phyloP scores from a whole-genome alignment of 2,888 invertebrate species.

The Theretra japonica region DNA sequence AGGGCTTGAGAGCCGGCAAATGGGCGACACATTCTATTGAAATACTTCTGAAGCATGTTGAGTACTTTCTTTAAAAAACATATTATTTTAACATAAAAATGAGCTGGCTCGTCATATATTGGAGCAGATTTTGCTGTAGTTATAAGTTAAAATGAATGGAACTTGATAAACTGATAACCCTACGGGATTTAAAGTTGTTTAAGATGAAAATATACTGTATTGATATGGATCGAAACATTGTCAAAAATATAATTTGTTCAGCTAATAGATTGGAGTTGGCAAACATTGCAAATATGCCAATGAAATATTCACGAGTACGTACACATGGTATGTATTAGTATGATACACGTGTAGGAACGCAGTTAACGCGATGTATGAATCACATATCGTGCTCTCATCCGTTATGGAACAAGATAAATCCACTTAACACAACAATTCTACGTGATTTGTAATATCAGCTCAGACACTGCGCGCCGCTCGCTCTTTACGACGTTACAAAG shows the following conservation, averaged over 20 bases:
- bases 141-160: background rate
- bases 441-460: slow-evolving; percentile 2
- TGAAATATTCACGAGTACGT: slow-evolving; percentile 1
- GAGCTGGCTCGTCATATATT: too few relatives aligned
- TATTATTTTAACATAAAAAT: too few relatives aligned
- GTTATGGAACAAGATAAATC: slow-evolving; percentile 14
- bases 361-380: background rate
- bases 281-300: slow-evolving; percentile 2
- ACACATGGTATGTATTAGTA: too few relatives aligned
- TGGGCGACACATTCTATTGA: background rate
- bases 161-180: background rate
- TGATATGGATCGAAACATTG: background rate
- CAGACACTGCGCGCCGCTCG: background rate
- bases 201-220: background rate
- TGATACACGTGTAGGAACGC: background rate
- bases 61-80: too few relatives aligned
- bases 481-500: slow-evolving; percentile 14
- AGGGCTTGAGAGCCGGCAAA: background rate
- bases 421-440: slow-evolving; percentile 4
- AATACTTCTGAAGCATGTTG: background rate
- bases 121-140: too few relatives aligned
- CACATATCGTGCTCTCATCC: background rate
- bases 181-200: background rate
- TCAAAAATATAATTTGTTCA: background rate
- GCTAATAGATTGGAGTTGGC: background rate